Evolutionary conservation across 2,113 vertebrate genomes (phyloP).

Genomic region (Cathartes aura): DNA sequence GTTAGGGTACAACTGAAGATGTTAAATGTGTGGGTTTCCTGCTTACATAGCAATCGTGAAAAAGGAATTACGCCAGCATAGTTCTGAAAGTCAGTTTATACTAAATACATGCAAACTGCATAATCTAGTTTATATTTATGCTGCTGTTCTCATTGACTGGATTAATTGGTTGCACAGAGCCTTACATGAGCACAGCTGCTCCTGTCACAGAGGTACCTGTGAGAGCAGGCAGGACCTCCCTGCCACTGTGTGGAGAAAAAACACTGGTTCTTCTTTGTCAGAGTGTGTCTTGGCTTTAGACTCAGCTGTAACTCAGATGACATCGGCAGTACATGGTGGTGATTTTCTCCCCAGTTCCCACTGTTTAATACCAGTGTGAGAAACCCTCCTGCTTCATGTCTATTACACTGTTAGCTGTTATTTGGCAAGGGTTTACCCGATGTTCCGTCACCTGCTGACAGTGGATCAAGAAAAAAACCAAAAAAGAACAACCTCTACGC

Average conservation of each 20-base stretch:
- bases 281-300: not conserved
- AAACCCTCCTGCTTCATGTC: not conserved
- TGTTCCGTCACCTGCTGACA: not conserved
- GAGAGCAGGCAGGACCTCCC: not conserved
- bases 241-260: not conserved
- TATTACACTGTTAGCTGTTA: not conserved
- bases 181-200: not conserved
- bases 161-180: not conserved
- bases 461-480: too few species aligned
- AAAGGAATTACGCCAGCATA: not conserved
- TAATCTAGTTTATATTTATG: not conserved
- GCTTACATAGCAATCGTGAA: not conserved
- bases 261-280: not conserved
- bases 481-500: not conserved
- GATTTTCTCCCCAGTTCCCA: not conserved
- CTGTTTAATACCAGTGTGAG: not conserved
- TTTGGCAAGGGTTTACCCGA: not conserved
- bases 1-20: not conserved
- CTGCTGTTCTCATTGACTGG: not conserved
- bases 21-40: not conserved
- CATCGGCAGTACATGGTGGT: not conserved
- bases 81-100: not conserved
- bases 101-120: not conserved
- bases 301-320: not conserved
- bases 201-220: not conserved